Percentiles rank a stretch among this genome's conserved stretches.
Conservation (phyloP, 2,888 invertebrate species). For the Aphodius granarius region DNA sequence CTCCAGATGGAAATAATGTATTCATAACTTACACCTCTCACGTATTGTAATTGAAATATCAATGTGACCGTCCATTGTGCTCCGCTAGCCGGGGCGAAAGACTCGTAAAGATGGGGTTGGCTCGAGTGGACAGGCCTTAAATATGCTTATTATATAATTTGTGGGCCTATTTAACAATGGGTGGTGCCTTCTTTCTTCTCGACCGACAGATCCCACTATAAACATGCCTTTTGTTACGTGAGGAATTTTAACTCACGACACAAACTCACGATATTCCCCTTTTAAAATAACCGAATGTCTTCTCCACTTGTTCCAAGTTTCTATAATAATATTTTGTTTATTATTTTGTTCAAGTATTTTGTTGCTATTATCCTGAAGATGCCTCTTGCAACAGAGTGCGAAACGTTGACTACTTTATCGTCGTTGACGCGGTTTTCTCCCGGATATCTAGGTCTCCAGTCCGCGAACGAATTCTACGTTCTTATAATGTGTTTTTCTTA, state of each 20-base stretch:
- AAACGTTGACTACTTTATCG: no score
- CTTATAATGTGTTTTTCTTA: no score
- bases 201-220: neutral
- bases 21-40: neutral
- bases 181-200: neutral
- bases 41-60: neutral
- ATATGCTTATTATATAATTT: neutral
- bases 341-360: no score
- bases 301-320: constrained; percentile 8
- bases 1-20: neutral
- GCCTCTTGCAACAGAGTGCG: no score
- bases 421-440: no score
- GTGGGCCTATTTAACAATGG: neutral
- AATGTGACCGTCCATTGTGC: neutral
- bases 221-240: neutral
- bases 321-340: no score
- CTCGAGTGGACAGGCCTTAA: neutral
- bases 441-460: no score
- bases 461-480: no score
- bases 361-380: no score
- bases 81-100: neutral
- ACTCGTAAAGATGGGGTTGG: neutral
- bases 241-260: neutral
- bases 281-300: constrained; percentile 19
- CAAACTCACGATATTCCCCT: neutral